Evolutionary conservation across 2,888 invertebrate species (phyloP), one percentile per base, ranked within the genome.

Genomic region (Heliconius ethilla): DNA sequence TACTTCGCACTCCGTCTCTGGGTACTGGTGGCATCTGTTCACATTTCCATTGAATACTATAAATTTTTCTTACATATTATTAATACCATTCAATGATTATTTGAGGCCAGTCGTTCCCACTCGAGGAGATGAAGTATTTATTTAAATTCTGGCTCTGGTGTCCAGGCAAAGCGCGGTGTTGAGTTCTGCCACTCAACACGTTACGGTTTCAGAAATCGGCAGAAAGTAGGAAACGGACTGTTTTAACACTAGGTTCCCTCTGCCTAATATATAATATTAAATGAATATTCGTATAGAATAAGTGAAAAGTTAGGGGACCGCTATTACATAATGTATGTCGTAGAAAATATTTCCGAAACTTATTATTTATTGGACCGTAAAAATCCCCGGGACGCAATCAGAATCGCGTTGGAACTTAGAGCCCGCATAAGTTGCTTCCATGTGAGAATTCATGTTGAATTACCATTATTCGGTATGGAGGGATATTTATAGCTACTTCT

Each of bases 21-120:
- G 55, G 51, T 29, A 25, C 29, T 70, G 29, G 22, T 29, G 55
- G 70, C 13, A 70, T 70, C 70, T 70, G 51, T 51, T 70, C 29
- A 55, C 29, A 51, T 51, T 27, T 33, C 33, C 6, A n/a, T 67
- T 2, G n/a, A 67, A 67, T n/a, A n/a, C 37, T 37, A 37, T 40
- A 67, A 0, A 40, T 25, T 40, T 67, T 40, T 67, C n/a, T n/a
- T 40, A 22, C 0, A 51, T 18, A 7, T 51, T 51, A 18, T 18
- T 51, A 18, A 51, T 51, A 51, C 18, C 18, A 51, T 51, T 51
- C 18, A 18, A 5, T 18, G 7, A 45, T 45, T 45, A 40, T 40
- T 40, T 40, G 13, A 3, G 40, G 40, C 33, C 40, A 40, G 40
- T 13, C 13, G 33, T 33, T 40, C 13, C 40, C 13, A 40, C 40